Evolutionary conservation across 2,888 invertebrate genomes (phyloP).

Genomic region (Macroteleia sp.): DNA sequence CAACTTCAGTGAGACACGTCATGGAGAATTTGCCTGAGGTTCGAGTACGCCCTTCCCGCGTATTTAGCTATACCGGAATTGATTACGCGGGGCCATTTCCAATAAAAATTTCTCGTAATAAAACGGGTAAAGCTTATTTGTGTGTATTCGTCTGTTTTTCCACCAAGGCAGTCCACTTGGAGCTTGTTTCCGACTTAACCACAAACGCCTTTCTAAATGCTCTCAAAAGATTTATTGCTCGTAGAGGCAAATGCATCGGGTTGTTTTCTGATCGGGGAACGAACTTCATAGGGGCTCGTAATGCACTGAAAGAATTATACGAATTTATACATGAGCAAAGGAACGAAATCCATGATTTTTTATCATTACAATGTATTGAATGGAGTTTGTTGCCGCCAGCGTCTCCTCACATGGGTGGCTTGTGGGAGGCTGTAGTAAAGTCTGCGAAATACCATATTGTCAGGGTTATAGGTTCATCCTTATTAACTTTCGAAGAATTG

Average conservation of each 20-base stretch:
- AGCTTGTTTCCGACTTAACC: neutral
- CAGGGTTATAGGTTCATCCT: neutral
- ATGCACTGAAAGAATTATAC: neutral
- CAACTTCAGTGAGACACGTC: neutral
- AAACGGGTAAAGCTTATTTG: constrained; percentile 1
- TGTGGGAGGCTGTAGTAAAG: constrained; percentile 33
- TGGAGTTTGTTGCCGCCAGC: neutral
- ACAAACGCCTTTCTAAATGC: neutral
- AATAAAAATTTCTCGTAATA: constrained; percentile 3
- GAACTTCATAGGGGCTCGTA: constrained; percentile 57
- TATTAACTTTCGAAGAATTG: constrained; percentile 5
- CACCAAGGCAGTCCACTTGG: constrained; percentile 2
- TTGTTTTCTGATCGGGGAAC: neutral
- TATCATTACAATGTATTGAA: neutral
- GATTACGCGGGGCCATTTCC: constrained; percentile 29
- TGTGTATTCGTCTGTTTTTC: constrained; percentile 6
- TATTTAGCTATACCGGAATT: neutral
- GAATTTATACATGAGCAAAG: neutral
- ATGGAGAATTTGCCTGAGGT: neutral
- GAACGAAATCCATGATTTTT: neutral
- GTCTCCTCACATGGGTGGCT: constrained; percentile 36
- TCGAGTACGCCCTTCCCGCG: neutral
- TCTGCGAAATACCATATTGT: constrained; percentile 62
- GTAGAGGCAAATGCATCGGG: neutral
- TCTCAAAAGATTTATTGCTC: neutral